Evolutionary conservation across 2,888 invertebrate species (phyloP), one percentile per base, ranked within the genome.

Genomic region (Drepana falcataria): DNA sequence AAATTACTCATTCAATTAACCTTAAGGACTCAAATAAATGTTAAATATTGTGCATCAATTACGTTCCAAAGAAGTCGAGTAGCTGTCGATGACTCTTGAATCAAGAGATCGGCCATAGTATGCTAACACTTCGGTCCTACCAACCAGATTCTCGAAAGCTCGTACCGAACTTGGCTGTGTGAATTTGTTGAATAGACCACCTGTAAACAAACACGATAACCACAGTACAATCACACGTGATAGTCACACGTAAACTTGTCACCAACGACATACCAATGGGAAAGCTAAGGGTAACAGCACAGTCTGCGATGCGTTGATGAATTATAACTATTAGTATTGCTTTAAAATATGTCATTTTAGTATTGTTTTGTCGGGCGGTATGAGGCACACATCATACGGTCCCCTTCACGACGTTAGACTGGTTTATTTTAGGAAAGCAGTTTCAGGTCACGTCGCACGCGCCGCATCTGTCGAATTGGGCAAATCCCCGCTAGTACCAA

Each of bases 361-460:
- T 72, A 66, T 41, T 33, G 58, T 57, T 64, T 64, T 75, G 62
- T 73, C 68, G 61, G 65, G 71, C 68, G 64, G 65, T 62, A 57
- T 61, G 65, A 68, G 60, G 71, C 75, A 74, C 68, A 81, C 79
- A 79, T 68, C 78, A 68, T 66, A 65, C 64, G 65, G 77, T 75
- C 78, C 77, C 76, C 66, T 78, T 63, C 73, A 65, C 74, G 69
- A 73, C 77, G 81, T 85, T 83, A 85, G 83, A 71, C 83, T 85
- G 83, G 71, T 76, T 77, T 91, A 90, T 90, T 91, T 91, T 88
- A 86, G 87, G 91, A 89, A 83, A 87, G 74, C 79, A 80, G 73
- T 90, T 85, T 89, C 87, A 88, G 91, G 88, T 85, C 90, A 81
- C 78, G 74, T 77, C 73, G 64, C 51, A 51, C 52, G 55, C 51